A percentile compares a stretch with the other conserved stretches of the same genome.
Evolutionary conservation across 2,797 vertebrate species (phyloP).

Genomic region (Pyrocephalus nanus): DNA sequence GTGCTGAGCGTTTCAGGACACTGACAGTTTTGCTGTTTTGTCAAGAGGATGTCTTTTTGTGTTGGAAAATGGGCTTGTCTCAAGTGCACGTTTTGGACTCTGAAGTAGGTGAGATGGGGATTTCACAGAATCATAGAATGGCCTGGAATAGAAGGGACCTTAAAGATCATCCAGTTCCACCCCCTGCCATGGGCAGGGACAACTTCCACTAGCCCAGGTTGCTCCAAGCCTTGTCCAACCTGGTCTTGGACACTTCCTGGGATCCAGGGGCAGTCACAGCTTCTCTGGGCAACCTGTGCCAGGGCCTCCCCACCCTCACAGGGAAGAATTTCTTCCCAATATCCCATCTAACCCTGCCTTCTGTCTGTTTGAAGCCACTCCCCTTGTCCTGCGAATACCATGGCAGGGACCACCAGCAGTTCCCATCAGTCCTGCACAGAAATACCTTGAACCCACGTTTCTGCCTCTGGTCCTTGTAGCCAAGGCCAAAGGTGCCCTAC

Average conservation of each 20-base stretch:
- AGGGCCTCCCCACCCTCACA: fast-evolving
- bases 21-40: background rate
- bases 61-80: fast-evolving
- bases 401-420: background rate
- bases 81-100: background rate
- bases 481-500: background rate
- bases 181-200: background rate
- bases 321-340: background rate
- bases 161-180: fast-evolving
- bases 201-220: fast-evolving
- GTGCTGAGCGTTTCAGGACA: background rate
- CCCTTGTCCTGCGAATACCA: too few relatives aligned
- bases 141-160: background rate
- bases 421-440: background rate
- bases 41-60: background rate
- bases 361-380: background rate
- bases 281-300: background rate
- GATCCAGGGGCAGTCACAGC: background rate
- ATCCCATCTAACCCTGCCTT: background rate
- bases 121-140: background rate
- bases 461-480: background rate
- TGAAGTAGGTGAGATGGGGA: background rate
- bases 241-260: fast-evolving
- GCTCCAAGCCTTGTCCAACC: fast-evolving
- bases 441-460: background rate